Conservation (phyloP, 2,888 invertebrate species). For the Bruchidius siliquastri region DNA sequence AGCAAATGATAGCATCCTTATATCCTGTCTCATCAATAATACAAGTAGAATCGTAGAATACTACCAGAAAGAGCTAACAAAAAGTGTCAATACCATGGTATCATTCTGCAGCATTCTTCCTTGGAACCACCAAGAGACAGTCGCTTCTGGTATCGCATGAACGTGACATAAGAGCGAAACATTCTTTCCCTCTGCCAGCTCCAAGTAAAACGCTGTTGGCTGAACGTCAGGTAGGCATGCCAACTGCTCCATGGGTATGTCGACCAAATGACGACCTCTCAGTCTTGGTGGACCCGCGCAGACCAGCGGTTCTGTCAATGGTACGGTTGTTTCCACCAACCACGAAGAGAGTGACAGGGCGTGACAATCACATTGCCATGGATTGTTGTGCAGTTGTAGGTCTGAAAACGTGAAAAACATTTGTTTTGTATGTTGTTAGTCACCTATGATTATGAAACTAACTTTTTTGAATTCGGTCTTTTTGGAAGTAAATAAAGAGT, state of each 20-base stretch:
- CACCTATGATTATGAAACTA: too few species aligned
- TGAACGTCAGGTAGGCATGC: slow-evolving; percentile 77
- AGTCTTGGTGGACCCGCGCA: slow-evolving; percentile 70
- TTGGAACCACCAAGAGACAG: slow-evolving; percentile 76
- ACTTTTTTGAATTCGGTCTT: too few species aligned
- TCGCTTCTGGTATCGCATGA: slow-evolving; percentile 74
- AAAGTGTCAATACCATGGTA: slow-evolving; percentile 37
- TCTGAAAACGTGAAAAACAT: not conserved
- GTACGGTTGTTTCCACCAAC: slow-evolving; percentile 71
- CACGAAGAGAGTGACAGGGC: slow-evolving; percentile 72
- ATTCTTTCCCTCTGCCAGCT: slow-evolving; percentile 74
- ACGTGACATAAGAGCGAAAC: slow-evolving; percentile 73
- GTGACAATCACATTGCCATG: slow-evolving; percentile 85
- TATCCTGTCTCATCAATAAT: too few species aligned
- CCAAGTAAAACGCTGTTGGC: slow-evolving; percentile 68
- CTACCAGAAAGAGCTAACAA: not conserved
- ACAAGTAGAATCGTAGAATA: too few species aligned
- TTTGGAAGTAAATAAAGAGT: too few species aligned
- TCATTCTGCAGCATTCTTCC: slow-evolving; percentile 75
- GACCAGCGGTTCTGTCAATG: slow-evolving; percentile 72
- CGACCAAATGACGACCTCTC: slow-evolving; percentile 62
- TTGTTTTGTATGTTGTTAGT: too few species aligned
- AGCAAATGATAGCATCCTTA: too few species aligned
- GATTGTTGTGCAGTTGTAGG: slow-evolving; percentile 76
- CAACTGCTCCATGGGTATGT: slow-evolving; percentile 63